A percentile compares a stretch with the other conserved stretches of the same genome.
Conservation (phyloP, 2,797 vertebrate species). For the Acanthurus leucopareius region DNA sequence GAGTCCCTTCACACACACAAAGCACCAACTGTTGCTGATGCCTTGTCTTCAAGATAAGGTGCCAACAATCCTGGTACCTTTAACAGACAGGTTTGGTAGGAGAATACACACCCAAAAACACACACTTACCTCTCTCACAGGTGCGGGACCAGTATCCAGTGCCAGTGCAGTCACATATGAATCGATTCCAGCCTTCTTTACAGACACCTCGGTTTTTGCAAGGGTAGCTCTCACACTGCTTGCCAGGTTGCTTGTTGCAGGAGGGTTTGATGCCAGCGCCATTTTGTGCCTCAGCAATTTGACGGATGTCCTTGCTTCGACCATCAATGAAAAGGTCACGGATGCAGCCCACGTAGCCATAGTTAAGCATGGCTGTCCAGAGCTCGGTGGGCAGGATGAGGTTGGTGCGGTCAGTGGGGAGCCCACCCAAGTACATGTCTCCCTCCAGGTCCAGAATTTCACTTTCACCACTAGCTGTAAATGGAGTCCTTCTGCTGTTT, state of each 20-base stretch:
- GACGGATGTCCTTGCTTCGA: constrained; percentile 97
- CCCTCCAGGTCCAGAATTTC: constrained; percentile 98
- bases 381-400: constrained; percentile 98
- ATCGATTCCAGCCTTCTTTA: constrained; percentile 99
- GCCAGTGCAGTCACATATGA: constrained; percentile 98
- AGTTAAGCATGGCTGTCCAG: constrained; percentile 99
- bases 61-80: no score
- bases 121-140: constrained; percentile 92
- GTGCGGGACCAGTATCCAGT: constrained; percentile 97
- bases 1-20: no score
- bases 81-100: no score
- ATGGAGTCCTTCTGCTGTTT: constrained; percentile 96
- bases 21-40: no score
- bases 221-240: constrained; percentile 97
- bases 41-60: no score
- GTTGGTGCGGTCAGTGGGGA: constrained; percentile 92
- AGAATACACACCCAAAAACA: neutral
- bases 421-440: constrained; percentile 97
- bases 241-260: constrained; percentile 91
- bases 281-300: constrained; percentile 96
- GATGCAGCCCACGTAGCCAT: constrained; percentile 97
- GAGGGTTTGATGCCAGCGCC: constrained; percentile 97
- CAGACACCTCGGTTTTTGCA: constrained; percentile 96
- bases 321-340: constrained; percentile 98
- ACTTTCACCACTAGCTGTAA: constrained; percentile 97